Evolutionary conservation across 2,888 invertebrate species (phyloP).

Genomic region (Gandaritis pyraliata): DNA sequence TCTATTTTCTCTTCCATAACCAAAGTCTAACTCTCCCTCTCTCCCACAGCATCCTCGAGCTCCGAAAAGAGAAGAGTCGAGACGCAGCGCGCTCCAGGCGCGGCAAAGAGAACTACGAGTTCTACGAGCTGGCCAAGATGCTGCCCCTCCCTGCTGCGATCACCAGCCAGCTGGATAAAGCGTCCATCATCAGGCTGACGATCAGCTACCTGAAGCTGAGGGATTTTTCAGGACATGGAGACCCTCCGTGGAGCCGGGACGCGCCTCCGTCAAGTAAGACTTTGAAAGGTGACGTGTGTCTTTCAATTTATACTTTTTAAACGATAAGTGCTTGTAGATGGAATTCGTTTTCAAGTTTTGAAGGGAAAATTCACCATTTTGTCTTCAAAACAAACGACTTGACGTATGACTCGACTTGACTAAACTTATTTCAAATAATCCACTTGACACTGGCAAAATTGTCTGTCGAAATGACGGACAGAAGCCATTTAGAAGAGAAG

Average conservation of each 20-base stretch:
- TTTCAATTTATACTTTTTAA: conserved; percentile 25
- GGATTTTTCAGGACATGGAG: conserved; percentile 97
- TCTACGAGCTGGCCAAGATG: conserved; percentile 98
- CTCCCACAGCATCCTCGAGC: conserved; percentile 94
- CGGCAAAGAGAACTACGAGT: conserved; percentile 98
- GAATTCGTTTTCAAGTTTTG: too few relatives aligned
- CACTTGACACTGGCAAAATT: too few relatives aligned
- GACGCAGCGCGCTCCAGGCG: conserved; percentile 96
- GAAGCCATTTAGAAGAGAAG: too few relatives aligned
- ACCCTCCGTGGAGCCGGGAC: conserved; percentile 97
- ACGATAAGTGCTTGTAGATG: too few relatives aligned
- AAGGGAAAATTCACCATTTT: too few relatives aligned
- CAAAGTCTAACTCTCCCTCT: conserved; percentile 47
- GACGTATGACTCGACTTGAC: too few relatives aligned
- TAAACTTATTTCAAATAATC: too few relatives aligned
- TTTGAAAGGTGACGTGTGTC: conserved; percentile 88
- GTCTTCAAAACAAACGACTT: too few relatives aligned
- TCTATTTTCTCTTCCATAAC: background rate
- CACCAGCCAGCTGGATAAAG: conserved; percentile 97
- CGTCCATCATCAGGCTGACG: conserved; percentile 97
- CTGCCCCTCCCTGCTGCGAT: conserved; percentile 95
- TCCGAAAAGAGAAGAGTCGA: conserved; percentile 96
- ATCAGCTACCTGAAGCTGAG: conserved; percentile 97
- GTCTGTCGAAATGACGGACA: too few relatives aligned
- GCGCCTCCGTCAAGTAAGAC: conserved; percentile 90